Evolutionary conservation across 2,113 vertebrate species (phyloP).

Genomic region (Corvus hawaiiensis): DNA sequence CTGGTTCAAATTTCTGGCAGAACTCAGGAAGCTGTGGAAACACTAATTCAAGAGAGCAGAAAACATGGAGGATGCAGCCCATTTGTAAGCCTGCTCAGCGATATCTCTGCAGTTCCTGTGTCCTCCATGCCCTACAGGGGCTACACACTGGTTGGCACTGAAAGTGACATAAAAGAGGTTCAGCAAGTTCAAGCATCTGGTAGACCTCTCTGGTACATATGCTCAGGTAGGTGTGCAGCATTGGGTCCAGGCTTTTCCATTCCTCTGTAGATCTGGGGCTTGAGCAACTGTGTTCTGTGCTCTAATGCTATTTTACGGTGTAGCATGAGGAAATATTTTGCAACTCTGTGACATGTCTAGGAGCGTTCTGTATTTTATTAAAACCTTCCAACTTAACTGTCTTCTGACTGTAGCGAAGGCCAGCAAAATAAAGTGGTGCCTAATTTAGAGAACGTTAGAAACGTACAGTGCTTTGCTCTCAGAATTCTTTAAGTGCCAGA

Average conservation of each 20-base stretch:
- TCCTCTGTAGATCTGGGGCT: not conserved
- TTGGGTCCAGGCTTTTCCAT: not conserved
- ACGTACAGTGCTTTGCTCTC: not conserved
- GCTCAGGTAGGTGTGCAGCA: constrained; percentile 80
- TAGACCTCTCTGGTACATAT: constrained; percentile 91
- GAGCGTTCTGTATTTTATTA: not conserved
- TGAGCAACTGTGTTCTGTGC: not conserved
- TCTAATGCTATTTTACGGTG: not conserved
- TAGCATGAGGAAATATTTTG: not conserved
- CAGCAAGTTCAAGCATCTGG: constrained; percentile 71
- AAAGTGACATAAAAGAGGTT: constrained; percentile 72
- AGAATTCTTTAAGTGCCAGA: not conserved
- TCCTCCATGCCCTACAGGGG: constrained; percentile 87
- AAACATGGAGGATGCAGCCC: constrained; percentile 56
- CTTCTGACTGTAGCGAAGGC: not conserved
- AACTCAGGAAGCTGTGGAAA: constrained; percentile 78
- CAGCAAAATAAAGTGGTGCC: not conserved
- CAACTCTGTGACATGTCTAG: not conserved
- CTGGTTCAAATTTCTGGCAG: constrained; percentile 85
- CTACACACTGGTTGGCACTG: constrained; percentile 77
- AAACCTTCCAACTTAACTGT: not conserved
- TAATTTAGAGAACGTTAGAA: not conserved
- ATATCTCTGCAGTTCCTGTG: constrained; percentile 72
- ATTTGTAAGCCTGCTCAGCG: constrained; percentile 82
- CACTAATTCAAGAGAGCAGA: constrained; percentile 75